A percentile compares a stretch with the other conserved stretches of the same genome.
phyloP scores from a whole-genome alignment of 2,888 invertebrate genomes.

The Smittia sp. region DNA sequence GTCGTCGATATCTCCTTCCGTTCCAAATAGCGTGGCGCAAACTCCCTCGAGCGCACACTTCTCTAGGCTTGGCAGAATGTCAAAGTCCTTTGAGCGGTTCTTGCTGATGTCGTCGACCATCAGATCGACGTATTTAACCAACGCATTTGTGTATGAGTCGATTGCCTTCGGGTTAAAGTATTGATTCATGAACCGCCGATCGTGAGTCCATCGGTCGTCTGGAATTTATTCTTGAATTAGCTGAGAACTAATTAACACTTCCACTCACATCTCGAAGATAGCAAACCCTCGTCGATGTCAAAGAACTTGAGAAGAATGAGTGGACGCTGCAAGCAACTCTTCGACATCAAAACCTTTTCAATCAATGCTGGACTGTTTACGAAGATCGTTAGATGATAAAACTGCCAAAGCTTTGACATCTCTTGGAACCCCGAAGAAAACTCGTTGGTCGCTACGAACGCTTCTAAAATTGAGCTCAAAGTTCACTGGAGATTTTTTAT shows the following conservation, averaged over 20 bases:
- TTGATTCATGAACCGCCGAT: neutral
- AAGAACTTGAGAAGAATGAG: constrained; percentile 2
- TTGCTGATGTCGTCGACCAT: neutral
- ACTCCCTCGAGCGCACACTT: neutral
- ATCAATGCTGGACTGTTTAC: neutral
- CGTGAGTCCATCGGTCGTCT: neutral
- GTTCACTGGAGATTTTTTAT: neutral
- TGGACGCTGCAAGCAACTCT: constrained; percentile 8
- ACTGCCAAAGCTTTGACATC: neutral
- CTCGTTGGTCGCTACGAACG: neutral
- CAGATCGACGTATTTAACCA: neutral
- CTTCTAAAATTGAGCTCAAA: constrained; percentile 8
- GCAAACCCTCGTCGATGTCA: constrained; percentile 3
- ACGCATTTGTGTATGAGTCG: neutral
- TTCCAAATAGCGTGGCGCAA: constrained; percentile 6
- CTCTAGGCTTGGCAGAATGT: neutral
- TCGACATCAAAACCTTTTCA: constrained; percentile 24
- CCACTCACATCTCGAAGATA: constrained; percentile 9
- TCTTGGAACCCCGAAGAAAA: neutral
- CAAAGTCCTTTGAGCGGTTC: neutral
- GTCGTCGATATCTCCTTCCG: neutral
- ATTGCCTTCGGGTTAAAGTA: neutral
- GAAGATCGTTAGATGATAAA: neutral
- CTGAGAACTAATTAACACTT: neutral
- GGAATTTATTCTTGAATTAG: neutral